Percentiles rank a stretch among this genome's conserved stretches.
Evolutionary conservation across 1,140 invertebrate species (phyloP).

Genomic region (Lepeophtheirus salmonis): DNA sequence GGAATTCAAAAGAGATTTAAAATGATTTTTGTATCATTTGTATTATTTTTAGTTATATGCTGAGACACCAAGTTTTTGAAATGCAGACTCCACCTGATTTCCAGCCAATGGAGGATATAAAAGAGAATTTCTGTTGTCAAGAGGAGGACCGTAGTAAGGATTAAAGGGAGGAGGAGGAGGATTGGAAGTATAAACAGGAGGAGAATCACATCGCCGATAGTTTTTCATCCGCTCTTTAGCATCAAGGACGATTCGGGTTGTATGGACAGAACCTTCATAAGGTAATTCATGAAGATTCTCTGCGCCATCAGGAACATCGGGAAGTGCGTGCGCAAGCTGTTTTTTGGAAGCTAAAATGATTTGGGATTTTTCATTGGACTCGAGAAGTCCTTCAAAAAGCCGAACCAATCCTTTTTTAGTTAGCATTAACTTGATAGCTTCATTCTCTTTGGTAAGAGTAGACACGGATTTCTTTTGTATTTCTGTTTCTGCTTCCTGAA

Average conservation of each 20-base stretch:
- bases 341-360: neutral
- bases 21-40: too few species aligned
- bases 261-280: neutral
- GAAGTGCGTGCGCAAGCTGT: neutral
- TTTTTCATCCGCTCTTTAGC: neutral
- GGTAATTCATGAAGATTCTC: neutral
- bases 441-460: neutral
- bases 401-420: neutral
- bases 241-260: neutral
- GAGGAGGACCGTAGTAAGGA: neutral
- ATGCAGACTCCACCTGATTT: neutral
- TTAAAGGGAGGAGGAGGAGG: neutral
- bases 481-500: neutral
- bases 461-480: neutral
- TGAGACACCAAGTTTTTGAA: neutral
- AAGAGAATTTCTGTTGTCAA: neutral
- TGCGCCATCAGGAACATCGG: neutral
- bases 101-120: neutral
- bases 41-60: neutral
- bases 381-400: neutral
- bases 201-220: neutral
- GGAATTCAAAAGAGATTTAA: too few species aligned
- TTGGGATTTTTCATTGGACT: neutral
- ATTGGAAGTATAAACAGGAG: neutral
- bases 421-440: neutral